Percentiles rank a stretch among this genome's conserved stretches.
phyloP scores from a whole-genome alignment of 2,797 vertebrate species.

The Diceros bicornis region DNA sequence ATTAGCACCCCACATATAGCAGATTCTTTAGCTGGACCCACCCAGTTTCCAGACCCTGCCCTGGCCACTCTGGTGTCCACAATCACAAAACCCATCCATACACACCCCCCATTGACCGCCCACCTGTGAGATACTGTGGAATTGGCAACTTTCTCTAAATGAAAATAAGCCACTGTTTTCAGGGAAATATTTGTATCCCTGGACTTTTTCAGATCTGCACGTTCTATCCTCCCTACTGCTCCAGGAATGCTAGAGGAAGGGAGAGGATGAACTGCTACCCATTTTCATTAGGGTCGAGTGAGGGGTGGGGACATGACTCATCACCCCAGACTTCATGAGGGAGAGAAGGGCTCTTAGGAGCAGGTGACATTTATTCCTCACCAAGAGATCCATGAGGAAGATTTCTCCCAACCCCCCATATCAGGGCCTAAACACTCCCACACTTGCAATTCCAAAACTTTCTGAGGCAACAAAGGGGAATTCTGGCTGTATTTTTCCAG shows the following conservation, averaged over 20 bases:
- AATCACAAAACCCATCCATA: slow-evolving; percentile 71
- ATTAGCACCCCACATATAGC: slow-evolving; percentile 94
- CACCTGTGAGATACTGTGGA: neutral
- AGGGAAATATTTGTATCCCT: neutral
- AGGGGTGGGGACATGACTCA: neutral
- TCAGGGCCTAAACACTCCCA: neutral
- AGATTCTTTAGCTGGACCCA: slow-evolving; percentile 96
- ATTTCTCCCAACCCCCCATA: neutral
- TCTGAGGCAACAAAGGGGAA: neutral
- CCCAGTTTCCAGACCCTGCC: slow-evolving; percentile 91
- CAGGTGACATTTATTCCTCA: neutral
- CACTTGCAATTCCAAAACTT: neutral
- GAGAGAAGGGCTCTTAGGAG: neutral
- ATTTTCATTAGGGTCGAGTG: neutral
- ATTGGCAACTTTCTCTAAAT: neutral
- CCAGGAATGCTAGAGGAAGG: neutral
- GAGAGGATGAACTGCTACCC: neutral
- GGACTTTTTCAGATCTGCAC: neutral
- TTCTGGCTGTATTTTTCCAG: neutral
- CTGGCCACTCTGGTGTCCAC: neutral
- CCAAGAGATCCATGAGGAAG: neutral
- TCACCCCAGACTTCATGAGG: neutral
- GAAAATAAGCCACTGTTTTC: neutral
- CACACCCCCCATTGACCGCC: neutral
- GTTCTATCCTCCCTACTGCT: neutral